These are phyloP conservation scores for Aselliscus stoliczkanus DNA, from an alignment of 2,797 vertebrate genomes.

Conservation along the genomic window DNA sequence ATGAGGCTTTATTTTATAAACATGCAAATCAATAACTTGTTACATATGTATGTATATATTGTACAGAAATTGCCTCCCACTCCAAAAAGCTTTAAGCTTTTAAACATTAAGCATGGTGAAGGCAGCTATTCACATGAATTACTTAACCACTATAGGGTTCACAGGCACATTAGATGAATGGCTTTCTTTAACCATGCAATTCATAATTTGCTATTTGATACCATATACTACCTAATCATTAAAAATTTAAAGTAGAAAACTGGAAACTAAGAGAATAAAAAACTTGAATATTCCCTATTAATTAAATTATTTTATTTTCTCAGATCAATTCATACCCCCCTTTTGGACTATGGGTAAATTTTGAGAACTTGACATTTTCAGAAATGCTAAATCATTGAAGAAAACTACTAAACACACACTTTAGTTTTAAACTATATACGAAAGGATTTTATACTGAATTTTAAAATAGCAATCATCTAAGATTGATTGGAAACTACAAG, in stretches of 20 bases:
- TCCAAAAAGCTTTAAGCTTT: slow-evolving; percentile 71
- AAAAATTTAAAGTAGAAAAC: slow-evolving; percentile 78
- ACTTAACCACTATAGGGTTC: slow-evolving; percentile 64
- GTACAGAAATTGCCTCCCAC: slow-evolving; percentile 69
- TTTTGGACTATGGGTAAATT: slow-evolving; percentile 82
- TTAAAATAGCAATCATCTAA: slow-evolving; percentile 79
- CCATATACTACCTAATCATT: slow-evolving; percentile 78
- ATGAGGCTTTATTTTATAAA: slow-evolving; percentile 72
- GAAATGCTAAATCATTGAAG: slow-evolving; percentile 81
- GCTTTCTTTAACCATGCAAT: slow-evolving; percentile 80
- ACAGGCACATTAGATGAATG: slow-evolving; percentile 73
- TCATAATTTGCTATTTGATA: slow-evolving; percentile 71
- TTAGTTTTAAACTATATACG: slow-evolving; percentile 70
- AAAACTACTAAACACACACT: slow-evolving; percentile 76
- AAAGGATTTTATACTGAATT: slow-evolving; percentile 73
- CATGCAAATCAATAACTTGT: slow-evolving; percentile 81
- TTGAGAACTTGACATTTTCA: slow-evolving; percentile 83
- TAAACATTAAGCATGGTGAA: slow-evolving; percentile 81
- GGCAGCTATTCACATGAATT: slow-evolving; percentile 71
- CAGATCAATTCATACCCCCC: slow-evolving; percentile 78
- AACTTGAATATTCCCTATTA: slow-evolving; percentile 83
- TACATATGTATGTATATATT: slow-evolving; percentile 57
- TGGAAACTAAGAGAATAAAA: slow-evolving; percentile 81
- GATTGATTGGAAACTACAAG: slow-evolving; percentile 79
- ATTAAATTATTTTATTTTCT: slow-evolving; percentile 82